phyloP scores from a whole-genome alignment of 92 coral and sea anemone species.

The Galaxea fascicularis region DNA sequence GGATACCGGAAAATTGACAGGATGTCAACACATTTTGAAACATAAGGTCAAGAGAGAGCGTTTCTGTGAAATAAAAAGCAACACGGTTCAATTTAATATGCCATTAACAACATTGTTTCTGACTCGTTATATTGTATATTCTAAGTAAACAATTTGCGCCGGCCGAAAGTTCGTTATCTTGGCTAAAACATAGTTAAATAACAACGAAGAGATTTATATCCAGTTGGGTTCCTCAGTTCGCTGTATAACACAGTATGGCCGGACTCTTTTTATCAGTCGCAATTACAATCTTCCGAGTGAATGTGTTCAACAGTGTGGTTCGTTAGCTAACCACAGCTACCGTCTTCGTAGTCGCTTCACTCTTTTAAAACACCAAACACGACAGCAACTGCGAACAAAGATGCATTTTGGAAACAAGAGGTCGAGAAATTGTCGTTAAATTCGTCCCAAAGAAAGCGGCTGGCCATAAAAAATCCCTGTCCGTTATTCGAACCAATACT shows the following conservation, averaged over 20 bases:
- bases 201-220: too few relatives aligned
- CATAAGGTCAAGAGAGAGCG: not conserved
- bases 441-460: conserved; percentile 95
- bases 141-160: too few relatives aligned
- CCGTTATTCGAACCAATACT: conserved; percentile 80
- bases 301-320: not conserved
- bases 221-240: too few relatives aligned
- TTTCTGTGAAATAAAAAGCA: not conserved
- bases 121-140: not conserved
- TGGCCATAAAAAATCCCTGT: conserved; percentile 86
- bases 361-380: conserved; percentile 79
- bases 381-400: conserved; percentile 94
- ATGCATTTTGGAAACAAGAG: conserved; percentile 80
- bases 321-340: not conserved
- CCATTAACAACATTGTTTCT: not conserved
- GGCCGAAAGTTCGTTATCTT: too few relatives aligned
- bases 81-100: not conserved
- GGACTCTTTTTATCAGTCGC: not conserved
- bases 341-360: not conserved
- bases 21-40: conserved; percentile 3
- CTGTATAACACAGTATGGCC: too few relatives aligned
- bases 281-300: not conserved
- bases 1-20: not conserved
- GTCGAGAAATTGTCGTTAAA: conserved; percentile 84
- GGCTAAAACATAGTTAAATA: too few relatives aligned